Base-by-base conservation (phyloP, 2,888 invertebrate species). In the Chironomus tentans region DNA sequence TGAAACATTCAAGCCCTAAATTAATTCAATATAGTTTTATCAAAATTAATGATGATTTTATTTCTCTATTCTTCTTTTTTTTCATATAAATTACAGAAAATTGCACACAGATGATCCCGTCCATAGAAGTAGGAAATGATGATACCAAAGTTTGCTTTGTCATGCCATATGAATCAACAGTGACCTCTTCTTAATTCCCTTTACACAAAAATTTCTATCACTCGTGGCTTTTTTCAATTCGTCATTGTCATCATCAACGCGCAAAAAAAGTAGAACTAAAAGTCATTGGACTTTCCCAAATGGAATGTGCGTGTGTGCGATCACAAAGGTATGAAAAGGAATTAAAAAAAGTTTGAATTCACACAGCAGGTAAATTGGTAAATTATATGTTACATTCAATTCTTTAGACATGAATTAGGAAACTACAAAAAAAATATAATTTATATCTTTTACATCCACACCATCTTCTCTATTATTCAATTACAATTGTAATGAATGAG, bases 321-420 rank as follows among this genome's bases (percentile, higher is more conserved):
- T 22, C 28, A 70, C 21, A 48, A 70, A 50, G 38, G 28, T 21
- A 71, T 24, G n/a, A 47, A 62, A 38, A 13, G 28, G 65, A 65
- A 61, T 73, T 12, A 73, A 73, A 18, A 73, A 68, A 48, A 74
- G 38, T 4, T 62, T 18, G 24, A 65, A 21, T 65, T 22, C 48
- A 70, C 74, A 47, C 74, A 74, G 74, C 74, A 74, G 74, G 74
- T 74, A 74, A 74, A 65, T 74, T 74, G 74, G 74, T 68, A 68
- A 74, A 74, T 74, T 74, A 68, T 48, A 48, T 38, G 68, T 68
- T 28, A n/a, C 12, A 13, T 50, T 61, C 71, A n/a, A 61, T 12
- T 56, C 71, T 71, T 65, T 24, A 65, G 22, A 13, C 18, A 15
- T 56, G 56, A 56, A 15, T 18, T 18, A 56, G 56, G 15, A 56